Conservation (phyloP, 1,140 invertebrate genomes). For the Pectinophora gossypiella region DNA sequence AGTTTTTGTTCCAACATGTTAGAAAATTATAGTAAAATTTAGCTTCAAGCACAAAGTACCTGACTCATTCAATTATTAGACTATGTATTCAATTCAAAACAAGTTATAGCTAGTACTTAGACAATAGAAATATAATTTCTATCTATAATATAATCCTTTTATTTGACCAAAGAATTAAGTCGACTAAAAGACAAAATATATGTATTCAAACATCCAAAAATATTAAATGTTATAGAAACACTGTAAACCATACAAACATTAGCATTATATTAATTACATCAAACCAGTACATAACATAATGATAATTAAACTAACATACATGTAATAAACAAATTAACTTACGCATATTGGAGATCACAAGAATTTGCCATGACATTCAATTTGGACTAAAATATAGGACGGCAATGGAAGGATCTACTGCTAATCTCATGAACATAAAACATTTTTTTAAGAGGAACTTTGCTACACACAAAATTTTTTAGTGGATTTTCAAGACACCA, state of each 20-base stretch:
- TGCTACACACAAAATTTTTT: too few relatives aligned
- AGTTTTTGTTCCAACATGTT: slow-evolving; percentile 58
- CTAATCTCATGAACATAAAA: too few relatives aligned
- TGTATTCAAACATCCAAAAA: slow-evolving; percentile 60
- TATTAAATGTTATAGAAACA: slow-evolving; percentile 39
- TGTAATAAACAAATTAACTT: slow-evolving; percentile 25
- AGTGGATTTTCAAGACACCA: too few relatives aligned
- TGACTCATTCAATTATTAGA: slow-evolving; percentile 9
- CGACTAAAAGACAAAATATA: slow-evolving; percentile 17
- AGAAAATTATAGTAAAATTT: slow-evolving; percentile 31
- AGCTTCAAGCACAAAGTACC: slow-evolving; percentile 14
- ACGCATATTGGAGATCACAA: slow-evolving; percentile 30
- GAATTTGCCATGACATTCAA: slow-evolving; percentile 25
- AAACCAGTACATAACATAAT: slow-evolving; percentile 34
- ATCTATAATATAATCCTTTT: neutral
- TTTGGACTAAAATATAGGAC: too few relatives aligned
- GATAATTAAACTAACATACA: slow-evolving; percentile 46
- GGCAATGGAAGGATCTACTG: too few relatives aligned
- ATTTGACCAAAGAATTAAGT: slow-evolving; percentile 5
- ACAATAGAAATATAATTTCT: slow-evolving; percentile 33
- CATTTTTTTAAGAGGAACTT: too few relatives aligned
- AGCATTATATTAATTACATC: slow-evolving; percentile 50
- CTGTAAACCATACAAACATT: slow-evolving; percentile 64
- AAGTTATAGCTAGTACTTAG: slow-evolving; percentile 4
- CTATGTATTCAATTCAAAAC: neutral